These are phyloP conservation scores for Metaphire vulgaris DNA, from an alignment of 1,140 invertebrate genomes.

Conservation along the genomic window DNA sequence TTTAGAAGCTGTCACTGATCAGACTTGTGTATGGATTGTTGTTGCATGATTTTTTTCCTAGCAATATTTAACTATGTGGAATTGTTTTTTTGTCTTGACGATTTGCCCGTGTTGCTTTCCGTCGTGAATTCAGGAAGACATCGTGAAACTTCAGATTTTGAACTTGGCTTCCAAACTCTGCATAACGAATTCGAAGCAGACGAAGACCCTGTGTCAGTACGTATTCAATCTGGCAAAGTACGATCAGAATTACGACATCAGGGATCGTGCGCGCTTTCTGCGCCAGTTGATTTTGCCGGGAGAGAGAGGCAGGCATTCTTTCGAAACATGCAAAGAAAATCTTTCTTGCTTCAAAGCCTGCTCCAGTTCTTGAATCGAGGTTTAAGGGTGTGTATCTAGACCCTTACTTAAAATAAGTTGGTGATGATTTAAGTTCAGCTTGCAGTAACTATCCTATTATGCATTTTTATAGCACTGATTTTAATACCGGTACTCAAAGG, in stretches of 20 bases:
- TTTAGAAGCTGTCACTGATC: no score
- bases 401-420: no score
- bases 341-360: conserved; percentile 85
- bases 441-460: no score
- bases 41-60: no score
- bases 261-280: conserved; percentile 83
- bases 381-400: conserved; percentile 63
- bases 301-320: conserved; percentile 53
- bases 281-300: conserved; percentile 63
- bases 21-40: no score
- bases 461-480: no score
- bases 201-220: conserved; percentile 81
- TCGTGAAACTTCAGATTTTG: conserved; percentile 91
- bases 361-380: conserved; percentile 69
- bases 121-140: conserved; percentile 75
- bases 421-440: no score
- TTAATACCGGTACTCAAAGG: no score
- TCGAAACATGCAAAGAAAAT: conserved; percentile 70
- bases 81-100: no score
- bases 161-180: conserved; percentile 92
- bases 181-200: conserved; percentile 79
- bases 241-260: conserved; percentile 91
- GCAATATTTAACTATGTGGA: no score
- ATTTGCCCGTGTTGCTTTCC: no score
- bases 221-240: conserved; percentile 94